Base-by-base conservation (phyloP, 2,113 vertebrate genomes). In the Gasterosteus nipponicus region DNA sequence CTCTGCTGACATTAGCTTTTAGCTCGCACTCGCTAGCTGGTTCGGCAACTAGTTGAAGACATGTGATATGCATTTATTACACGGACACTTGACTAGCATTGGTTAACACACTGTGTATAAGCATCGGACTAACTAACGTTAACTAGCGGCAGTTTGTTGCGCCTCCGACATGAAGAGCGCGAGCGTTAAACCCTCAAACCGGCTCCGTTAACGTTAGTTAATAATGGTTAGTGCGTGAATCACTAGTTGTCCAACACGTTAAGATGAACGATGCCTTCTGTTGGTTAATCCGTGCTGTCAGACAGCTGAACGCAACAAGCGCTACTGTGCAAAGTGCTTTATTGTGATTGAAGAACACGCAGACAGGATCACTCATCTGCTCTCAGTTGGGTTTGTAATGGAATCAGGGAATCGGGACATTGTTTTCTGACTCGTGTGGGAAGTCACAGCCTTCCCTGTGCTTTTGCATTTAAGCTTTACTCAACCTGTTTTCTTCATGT, bases 1-100 rank as follows among this genome's bases (percentile, higher is more conserved):
- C 64, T 42, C 62, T 2, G 16, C 65, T 82, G 78, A 66, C 67
- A 54, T 75, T 87, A 87, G 85, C 83, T 16, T 19, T 54, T 73
- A 63, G 78, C 83, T 83, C 10, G 29, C 73, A 57, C 67, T 78
- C 31, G 79, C 47, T 86, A 73, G 62, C 77, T 44, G 58, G 49
- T 59, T 5, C 51, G 1, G 44, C 16, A 38, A 38, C 35, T 38
- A 61, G 73, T 58, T 69, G 1, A 12, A 69, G 41, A 74, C 77
- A 67, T 69, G 12, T 38, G 26, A 22, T 29, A 16, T 31, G 31
- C 35, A 2, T 19, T 18, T 71, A 18, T 64, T 80, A 29, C 49
- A 10, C 8, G 8, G 1, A 26, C 62, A 56, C 3, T 4, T 0
- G 22, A 57, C 16, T n/a, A 22, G 3, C 1, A 0, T 8, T 61